phyloP scores from a whole-genome alignment of 2,113 vertebrate species.

The Amblyornis subalaris region DNA sequence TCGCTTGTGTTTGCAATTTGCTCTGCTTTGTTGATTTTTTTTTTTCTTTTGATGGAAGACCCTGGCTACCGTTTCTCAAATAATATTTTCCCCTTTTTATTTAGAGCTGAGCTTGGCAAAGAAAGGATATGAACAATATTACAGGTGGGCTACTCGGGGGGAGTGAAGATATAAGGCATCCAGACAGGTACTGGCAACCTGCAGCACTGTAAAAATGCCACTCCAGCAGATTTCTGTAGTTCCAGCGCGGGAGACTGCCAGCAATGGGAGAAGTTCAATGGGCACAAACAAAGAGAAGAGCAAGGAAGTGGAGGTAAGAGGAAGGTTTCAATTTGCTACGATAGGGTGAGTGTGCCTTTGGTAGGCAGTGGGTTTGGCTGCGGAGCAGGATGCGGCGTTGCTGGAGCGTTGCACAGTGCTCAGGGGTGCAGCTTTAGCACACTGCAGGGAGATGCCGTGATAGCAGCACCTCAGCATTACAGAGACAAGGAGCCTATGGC shows the following conservation, averaged over 20 bases:
- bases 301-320: slow-evolving; percentile 85
- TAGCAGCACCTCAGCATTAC: background rate
- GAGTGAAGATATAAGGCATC: slow-evolving; percentile 70
- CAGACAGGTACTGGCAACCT: slow-evolving; percentile 68
- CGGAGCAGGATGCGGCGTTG: background rate
- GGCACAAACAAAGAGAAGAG: slow-evolving; percentile 85
- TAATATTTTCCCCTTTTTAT: slow-evolving; percentile 67
- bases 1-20: background rate
- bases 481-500: background rate
- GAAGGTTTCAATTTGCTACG: slow-evolving; percentile 10
- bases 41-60: slow-evolving; percentile 1
- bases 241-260: slow-evolving; percentile 78
- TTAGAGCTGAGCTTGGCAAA: slow-evolving; percentile 73
- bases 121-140: slow-evolving; percentile 76
- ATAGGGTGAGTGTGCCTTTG: background rate
- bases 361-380: background rate
- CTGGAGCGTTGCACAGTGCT: background rate
- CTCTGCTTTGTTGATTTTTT: background rate
- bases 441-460: background rate
- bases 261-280: slow-evolving; percentile 78
- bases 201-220: slow-evolving; percentile 81
- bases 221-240: slow-evolving; percentile 91
- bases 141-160: slow-evolving; percentile 72
- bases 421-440: background rate
- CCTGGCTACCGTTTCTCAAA: slow-evolving; percentile 56